phyloP scores from a whole-genome alignment of 1,140 invertebrate genomes.

The Chironomus striatipennis region DNA sequence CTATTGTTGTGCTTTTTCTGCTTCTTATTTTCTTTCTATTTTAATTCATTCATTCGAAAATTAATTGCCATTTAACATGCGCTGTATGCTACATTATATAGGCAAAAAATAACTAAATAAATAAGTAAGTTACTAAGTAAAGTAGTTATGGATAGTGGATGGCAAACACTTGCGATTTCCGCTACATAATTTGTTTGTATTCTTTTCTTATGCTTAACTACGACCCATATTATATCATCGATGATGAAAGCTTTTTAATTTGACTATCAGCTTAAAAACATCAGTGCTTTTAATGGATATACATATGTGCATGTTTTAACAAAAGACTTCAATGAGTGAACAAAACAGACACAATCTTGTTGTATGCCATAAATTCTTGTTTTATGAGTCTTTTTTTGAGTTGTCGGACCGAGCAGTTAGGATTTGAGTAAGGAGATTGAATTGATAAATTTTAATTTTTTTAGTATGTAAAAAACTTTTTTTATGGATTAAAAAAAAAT shows the following conservation, averaged over 20 bases:
- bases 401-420: background rate
- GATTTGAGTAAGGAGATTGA: no score
- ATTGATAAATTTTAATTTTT: background rate
- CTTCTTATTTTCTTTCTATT: background rate
- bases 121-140: background rate
- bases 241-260: background rate
- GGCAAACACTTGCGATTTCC: background rate
- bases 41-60: background rate
- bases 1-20: background rate
- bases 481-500: background rate
- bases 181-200: background rate
- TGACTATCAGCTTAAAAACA: background rate
- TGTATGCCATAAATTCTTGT: background rate
- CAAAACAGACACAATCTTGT: background rate
- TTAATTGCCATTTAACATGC: background rate
- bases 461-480: background rate
- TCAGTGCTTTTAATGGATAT: background rate
- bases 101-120: background rate
- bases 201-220: background rate
- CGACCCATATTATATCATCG: background rate
- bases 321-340: background rate
- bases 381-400: no score
- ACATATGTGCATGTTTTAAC: background rate
- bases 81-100: background rate
- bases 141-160: background rate